Percentiles rank a stretch among this genome's conserved stretches.
These are phyloP conservation scores for Oxyruncus cristatus DNA, from an alignment of 2,113 vertebrate species.

Conservation along the genomic window DNA sequence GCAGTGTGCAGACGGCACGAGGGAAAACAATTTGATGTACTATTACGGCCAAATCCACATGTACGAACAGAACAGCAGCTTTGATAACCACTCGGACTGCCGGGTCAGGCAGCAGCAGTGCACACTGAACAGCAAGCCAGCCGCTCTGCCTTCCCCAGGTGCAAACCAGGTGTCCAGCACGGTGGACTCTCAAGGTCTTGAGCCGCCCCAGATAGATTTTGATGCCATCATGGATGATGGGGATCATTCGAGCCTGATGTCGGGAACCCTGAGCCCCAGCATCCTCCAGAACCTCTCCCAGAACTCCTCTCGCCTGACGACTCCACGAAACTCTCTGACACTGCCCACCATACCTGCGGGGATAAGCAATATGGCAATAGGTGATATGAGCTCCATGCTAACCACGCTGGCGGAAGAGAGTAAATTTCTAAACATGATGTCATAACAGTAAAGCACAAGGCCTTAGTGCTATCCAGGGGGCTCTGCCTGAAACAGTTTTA, in stretches of 20 bases:
- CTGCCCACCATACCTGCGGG: slow-evolving; percentile 89
- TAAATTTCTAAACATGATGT: slow-evolving; percentile 97
- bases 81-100: slow-evolving; percentile 73
- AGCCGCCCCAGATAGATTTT: slow-evolving; percentile 92
- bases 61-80: slow-evolving; percentile 80
- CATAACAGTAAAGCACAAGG: slow-evolving; percentile 74
- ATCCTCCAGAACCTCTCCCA: slow-evolving; percentile 95
- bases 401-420: slow-evolving; percentile 95
- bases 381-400: slow-evolving; percentile 99
- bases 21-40: slow-evolving; percentile 76
- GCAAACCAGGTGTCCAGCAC: slow-evolving; percentile 95
- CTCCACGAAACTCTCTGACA: slow-evolving; percentile 92
- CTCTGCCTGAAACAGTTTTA: slow-evolving; percentile 45
- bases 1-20: slow-evolving; percentile 39
- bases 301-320: slow-evolving; percentile 95
- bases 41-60: slow-evolving; percentile 92
- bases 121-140: slow-evolving; percentile 53
- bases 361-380: slow-evolving; percentile 98
- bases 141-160: slow-evolving; percentile 87
- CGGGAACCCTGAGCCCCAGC: slow-evolving; percentile 91
- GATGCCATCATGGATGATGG: slow-evolving; percentile 96
- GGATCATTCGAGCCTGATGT: slow-evolving; percentile 96
- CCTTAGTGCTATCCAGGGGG: slow-evolving; percentile 5
- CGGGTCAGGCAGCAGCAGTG: slow-evolving; percentile 68
- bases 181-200: slow-evolving; percentile 86